Base-by-base conservation (phyloP, 2,888 invertebrate species). In the Clusia tigrina region DNA sequence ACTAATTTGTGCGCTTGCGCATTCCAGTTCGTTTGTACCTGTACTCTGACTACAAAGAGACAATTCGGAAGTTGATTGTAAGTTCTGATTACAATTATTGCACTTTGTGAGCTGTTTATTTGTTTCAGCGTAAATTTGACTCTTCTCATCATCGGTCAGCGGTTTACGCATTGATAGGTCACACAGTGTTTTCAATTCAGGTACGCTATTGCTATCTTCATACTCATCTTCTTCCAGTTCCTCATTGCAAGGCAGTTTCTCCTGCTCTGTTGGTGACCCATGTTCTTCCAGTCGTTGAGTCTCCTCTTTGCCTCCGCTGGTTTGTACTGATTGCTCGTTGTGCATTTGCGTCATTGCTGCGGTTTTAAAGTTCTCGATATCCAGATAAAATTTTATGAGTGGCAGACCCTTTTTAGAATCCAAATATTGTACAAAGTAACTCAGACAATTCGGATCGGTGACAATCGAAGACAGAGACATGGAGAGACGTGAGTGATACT, bases 341-440 rank as follows among this genome's bases (percentile, higher is more conserved):
- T 80, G 76, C n/a, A 72, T 59, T 57, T 78, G 74, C 18, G 67
- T 65, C 20, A 75, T 10, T 2, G 81, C 80, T 6, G 85, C 84
- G 2, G 80, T 78, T 75, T 86, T 88, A 73, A 91, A 89, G 71
- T 88, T 88, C 76, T 92, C 90, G 52, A 91, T 87, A 74, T 93
- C 93, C 68, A 92, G 80, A 89, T 90, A 93, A 81, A 92, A 91
- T 80, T 90, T 90, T 1, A 93, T 86, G 32, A 90, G 85, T 20
- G 87, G 83, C 60, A 90, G 83, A 60, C 89, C 88, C 62, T 89
- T 89, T 68, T 89, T 87, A n/a, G 89, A 86, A 76, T 95, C 93
- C 88, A 96, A 88, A 82, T 89, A 96, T 76, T 94, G 93, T 60
- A 94, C 88, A 80, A 96, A 93, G 83, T 93, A 93, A 54, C 90